Evolutionary conservation across 2,797 vertebrate genomes (phyloP).

Genomic region (Tolypeutes matacus): DNA sequence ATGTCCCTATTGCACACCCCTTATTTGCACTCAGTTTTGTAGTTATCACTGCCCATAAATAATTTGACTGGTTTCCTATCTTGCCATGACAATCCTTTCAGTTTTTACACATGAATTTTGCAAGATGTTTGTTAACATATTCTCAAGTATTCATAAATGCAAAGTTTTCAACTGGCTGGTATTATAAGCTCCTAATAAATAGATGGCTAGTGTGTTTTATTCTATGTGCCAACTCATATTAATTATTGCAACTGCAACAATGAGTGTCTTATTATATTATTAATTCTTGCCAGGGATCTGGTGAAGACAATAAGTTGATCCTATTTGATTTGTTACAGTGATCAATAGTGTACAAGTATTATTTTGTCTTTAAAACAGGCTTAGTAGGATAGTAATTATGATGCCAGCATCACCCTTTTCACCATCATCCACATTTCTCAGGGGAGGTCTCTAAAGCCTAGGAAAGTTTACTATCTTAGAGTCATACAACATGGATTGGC

Average conservation of each 20-base stretch:
- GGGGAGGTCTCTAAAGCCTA: neutral
- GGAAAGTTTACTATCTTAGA: neutral
- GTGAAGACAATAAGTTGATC: neutral
- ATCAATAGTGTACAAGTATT: neutral
- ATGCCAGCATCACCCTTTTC: neutral
- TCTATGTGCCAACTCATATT: neutral
- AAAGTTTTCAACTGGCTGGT: neutral
- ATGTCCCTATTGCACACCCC: neutral
- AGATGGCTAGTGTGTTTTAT: neutral
- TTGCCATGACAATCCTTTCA: slow-evolving; percentile 24
- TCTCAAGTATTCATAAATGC: neutral
- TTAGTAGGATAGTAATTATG: neutral
- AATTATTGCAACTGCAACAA: neutral
- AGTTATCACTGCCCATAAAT: neutral
- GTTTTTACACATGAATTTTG: neutral
- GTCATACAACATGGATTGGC: neutral
- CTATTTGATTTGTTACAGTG: neutral
- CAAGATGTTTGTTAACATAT: neutral
- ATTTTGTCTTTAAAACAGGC: neutral
- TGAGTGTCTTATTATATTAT: neutral
- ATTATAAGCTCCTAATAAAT: neutral
- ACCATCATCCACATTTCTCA: neutral
- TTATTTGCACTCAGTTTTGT: neutral
- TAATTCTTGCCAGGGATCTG: neutral
- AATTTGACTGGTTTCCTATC: neutral